Evolutionary conservation across 2,888 invertebrate species (phyloP).

Genomic region (Brachypterus glaber): DNA sequence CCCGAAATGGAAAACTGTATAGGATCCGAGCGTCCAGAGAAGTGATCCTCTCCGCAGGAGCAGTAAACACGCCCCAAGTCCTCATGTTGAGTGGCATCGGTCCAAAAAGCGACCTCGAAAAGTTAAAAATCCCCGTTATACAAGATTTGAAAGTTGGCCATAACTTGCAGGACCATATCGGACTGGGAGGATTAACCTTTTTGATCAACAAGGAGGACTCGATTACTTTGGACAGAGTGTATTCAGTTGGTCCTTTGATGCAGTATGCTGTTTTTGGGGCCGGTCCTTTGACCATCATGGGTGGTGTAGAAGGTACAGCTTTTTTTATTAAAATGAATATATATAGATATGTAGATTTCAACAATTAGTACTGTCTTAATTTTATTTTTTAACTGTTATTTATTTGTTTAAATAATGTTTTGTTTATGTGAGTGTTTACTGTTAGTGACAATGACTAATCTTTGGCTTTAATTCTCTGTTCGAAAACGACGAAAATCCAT

Average conservation of each 20-base stretch:
- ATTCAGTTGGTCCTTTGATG: constrained; percentile 69
- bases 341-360: too few species aligned
- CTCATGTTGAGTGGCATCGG: constrained; percentile 89
- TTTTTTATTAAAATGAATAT: too few species aligned
- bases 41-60: constrained; percentile 82
- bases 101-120: constrained; percentile 59
- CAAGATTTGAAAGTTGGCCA: constrained; percentile 75
- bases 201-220: constrained; percentile 69
- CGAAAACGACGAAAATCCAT: too few species aligned
- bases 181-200: constrained; percentile 76
- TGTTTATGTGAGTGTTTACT: too few species aligned
- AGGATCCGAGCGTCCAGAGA: constrained; percentile 66
- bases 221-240: constrained; percentile 68
- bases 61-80: constrained; percentile 88
- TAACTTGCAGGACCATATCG: constrained; percentile 85
- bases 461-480: too few species aligned
- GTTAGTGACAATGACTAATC: too few species aligned
- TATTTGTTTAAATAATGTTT: too few species aligned
- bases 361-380: too few species aligned
- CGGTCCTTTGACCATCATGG: constrained; percentile 77
- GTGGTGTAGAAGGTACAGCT: constrained; percentile 76
- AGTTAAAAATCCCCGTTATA: constrained; percentile 67
- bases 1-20: constrained; percentile 61
- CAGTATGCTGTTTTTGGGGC: constrained; percentile 76
- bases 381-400: too few species aligned